Percentiles rank a stretch among this genome's conserved stretches.
phyloP scores from a whole-genome alignment of 2,888 invertebrate species.

The Drosophila imparisetae region DNA sequence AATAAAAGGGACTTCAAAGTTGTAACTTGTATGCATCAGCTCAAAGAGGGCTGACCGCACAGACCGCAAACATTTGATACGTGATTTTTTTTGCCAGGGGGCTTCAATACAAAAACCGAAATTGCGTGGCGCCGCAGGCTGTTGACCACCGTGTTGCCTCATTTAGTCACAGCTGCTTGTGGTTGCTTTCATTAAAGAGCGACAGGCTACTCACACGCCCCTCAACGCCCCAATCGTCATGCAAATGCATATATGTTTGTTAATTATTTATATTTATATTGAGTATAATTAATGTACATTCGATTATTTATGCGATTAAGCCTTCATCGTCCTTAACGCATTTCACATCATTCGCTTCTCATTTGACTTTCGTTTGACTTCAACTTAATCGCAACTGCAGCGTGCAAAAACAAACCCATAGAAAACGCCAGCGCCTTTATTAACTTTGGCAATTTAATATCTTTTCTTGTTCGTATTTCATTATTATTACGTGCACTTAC shows the following conservation, averaged over 20 bases:
- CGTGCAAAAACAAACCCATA: constrained; percentile 12
- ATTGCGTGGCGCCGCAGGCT: constrained; percentile 9
- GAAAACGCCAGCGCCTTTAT: constrained; percentile 13
- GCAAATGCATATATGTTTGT: neutral
- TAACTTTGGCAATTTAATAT: constrained; percentile 18
- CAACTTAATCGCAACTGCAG: constrained; percentile 26
- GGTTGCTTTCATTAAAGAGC: constrained; percentile 64
- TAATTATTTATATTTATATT: constrained; percentile 19
- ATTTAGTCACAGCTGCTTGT: constrained; percentile 60
- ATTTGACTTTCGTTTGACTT: constrained; percentile 27
- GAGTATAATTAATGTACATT: constrained; percentile 46
- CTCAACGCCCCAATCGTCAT: constrained; percentile 20
- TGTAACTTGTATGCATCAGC: constrained; percentile 29
- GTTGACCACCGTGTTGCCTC: constrained; percentile 42
- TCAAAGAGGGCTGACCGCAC: constrained; percentile 65
- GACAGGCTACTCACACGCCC: constrained; percentile 32
- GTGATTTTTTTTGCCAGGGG: constrained; percentile 63
- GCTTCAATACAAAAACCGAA: constrained; percentile 3
- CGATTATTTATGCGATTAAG: constrained; percentile 69
- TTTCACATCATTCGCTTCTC: constrained; percentile 30
- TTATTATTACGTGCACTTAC: neutral
- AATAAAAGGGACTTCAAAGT: constrained; percentile 22
- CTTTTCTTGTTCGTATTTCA: constrained; percentile 3
- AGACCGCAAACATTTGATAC: constrained; percentile 71
- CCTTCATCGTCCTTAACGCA: constrained; percentile 26